Evolutionary conservation across 2,113 vertebrate species (phyloP), one percentile per base, ranked within the genome.

Genomic region (Pluvianellus socialis): DNA sequence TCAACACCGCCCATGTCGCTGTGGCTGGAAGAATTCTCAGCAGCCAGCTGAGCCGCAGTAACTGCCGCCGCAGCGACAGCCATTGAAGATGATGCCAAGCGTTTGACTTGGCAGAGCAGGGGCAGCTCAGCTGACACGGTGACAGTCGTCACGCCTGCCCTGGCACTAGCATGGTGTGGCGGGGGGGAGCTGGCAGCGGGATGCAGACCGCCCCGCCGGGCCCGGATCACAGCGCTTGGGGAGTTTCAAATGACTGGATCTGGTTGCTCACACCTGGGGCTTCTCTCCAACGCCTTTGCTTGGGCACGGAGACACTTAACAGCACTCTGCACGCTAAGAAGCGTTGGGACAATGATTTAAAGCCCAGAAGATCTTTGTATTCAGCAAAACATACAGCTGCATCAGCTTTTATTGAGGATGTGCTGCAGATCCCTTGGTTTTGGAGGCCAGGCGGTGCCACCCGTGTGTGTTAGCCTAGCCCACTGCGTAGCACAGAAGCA

Each of bases 181-280:
- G 38, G 38, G 38, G 1, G 53, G 71, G 8, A 0, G 21, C 56
- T 74, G 77, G 59, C 84, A 83, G 59, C 3, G 8, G 90, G 45
- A 79, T 24, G 9, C 40, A 49, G 55, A 58, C 32, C 7, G 7
- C 23, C 35, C 59, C 5, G 13, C 15, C 11, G 47, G 0, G 4
- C 33, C 28, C 2, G 6, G 15, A 30, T 1, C 21, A 70, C 13
- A 32, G 67, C 0, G 0, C 62, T 72, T 6, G 1, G 4, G 28
- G 42, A 38, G 33, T 68, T 47, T 88, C 82, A 61, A 52, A 66
- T 70, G 18, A 53, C 72, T 55, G 53, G 33, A 59, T 71, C 63
- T 52, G 44, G 21, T 61, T 76, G 14, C 63, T 74, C 5, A 1
- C 32, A 42, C 26, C 32, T 7, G 14, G 44, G n/a, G 32, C 19